Base-by-base conservation (phyloP, 2,797 vertebrate species). In the Arnoldichthys spilopterus region DNA sequence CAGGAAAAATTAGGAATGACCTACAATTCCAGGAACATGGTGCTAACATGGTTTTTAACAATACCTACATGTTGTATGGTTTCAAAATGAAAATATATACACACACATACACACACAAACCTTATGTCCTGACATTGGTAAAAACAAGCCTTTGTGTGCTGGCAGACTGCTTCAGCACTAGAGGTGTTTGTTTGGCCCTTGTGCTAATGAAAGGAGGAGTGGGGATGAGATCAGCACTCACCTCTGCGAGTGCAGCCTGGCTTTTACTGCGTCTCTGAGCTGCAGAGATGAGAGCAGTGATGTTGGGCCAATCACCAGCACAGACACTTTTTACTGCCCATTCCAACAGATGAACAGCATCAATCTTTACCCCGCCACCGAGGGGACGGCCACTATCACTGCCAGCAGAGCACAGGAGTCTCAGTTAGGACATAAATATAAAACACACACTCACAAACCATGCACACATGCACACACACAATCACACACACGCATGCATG, bases 261-360 rank as follows among this genome's bases (percentile, higher is more conserved):
- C 56, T 79, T 79, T 75, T 83, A 82, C 61, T 37, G 73, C 66
- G 3, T 81, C 72, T 70, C 66, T 45, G 51, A 70, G 70, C 40
- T 18, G 59, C 15, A 76, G 77, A 78, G 59, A 77, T 81, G 79
- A 86, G 79, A 70, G 80, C 69, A 37, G 70, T 84, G 80, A 83
- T 87, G 82, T 68, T 68, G 34, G 43, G 73, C 64, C 82, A 85
- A 79, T 72, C 85, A 79, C 78, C 53, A 26, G 67, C 68, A 26
- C 40, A 71, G 72, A 81, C 85, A 86, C 78, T 83, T 91, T 91
- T 93, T 92, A 87, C 85, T 87, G 86, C 82, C 86, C 88, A 90
- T 91, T 91, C 85, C 83, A 87, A 86, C 83, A 92, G 90, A 92
- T 91, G 90, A 91, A 90, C 78, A 80, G 88, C 89, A 92, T 93